Base-by-base conservation (phyloP, 1,140 invertebrate species). In the Monomorium pharaonis region DNA sequence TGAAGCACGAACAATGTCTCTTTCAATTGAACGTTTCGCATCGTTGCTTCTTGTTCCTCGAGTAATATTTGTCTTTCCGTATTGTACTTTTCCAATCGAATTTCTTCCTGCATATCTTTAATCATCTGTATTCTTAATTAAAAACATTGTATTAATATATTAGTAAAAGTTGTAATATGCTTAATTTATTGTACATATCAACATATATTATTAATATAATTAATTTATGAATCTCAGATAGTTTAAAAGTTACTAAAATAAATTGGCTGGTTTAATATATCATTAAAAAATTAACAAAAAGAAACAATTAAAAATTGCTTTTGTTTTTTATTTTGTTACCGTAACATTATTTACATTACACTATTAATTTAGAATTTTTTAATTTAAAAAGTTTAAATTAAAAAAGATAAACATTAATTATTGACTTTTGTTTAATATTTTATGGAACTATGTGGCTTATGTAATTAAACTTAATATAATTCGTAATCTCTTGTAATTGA, bases 31-130 rank as follows among this genome's bases (percentile, higher is more conserved):
- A 49, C 7, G n/a, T 75, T 78, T 14, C 93, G 86, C 16, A 70
- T 76, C 14, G 7, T 14, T 24, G 83, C 78, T n/a, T 92, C 86
- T 5, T 89, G 51, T 56, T 86, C 72, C 7, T 94, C 93, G 1
- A 91, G 7, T 21, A 60, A 9, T 0, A 58, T 42, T 37, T 87
- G 77, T 10, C 44, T 86, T 44, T 92, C 91, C 3, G 33, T 65
- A 49, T 93, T 92, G 16, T 83, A 85, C 14, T 88, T 89, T 42
- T 94, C 94, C 44, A 88, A 42, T 0, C 86, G 88, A 47, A 94
- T 93, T 51, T 94, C 91, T n/a, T 94, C 90, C 2, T 91, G 88
- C 84, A 94, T 88, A 7, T 94, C 89, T 67, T 93, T 81, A 30
- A 94, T 91, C 65, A 94, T 76, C 7, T 77, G 87, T 49, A 89